These are phyloP conservation scores for Pyrochroa serraticornis DNA, from an alignment of 2,888 invertebrate species.

Conservation along the genomic window DNA sequence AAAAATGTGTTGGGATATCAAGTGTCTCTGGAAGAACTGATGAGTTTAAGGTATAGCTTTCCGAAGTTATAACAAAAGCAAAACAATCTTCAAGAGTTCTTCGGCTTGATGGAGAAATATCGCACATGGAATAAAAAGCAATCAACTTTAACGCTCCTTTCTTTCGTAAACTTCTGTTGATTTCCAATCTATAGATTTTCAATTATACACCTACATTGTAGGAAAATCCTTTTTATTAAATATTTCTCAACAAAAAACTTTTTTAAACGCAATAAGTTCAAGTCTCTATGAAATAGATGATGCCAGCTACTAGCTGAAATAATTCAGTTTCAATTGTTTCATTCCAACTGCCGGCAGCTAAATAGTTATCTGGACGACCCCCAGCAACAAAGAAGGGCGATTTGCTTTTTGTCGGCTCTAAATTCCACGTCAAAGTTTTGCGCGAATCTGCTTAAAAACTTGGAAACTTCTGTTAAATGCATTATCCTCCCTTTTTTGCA, in stretches of 20 bases:
- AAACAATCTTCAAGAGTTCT: conserved; percentile 16
- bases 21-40: too few relatives aligned
- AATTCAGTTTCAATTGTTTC: conserved; percentile 1
- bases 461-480: conserved; percentile 22
- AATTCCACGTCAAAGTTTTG: conserved; percentile 19
- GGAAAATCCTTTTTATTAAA: too few relatives aligned
- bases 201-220: not conserved
- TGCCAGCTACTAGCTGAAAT: too few relatives aligned
- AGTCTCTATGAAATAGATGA: too few relatives aligned
- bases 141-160: conserved; percentile 15
- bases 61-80: conserved; percentile 10
- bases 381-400: not conserved
- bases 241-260: too few relatives aligned
- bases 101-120: conserved; percentile 16
- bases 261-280: too few relatives aligned
- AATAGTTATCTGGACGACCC: conserved; percentile 4
- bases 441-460: conserved; percentile 21
- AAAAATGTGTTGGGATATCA: too few relatives aligned
- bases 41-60: too few relatives aligned
- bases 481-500: conserved; percentile 20
- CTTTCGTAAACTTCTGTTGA: conserved; percentile 8
- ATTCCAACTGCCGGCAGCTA: conserved; percentile 2
- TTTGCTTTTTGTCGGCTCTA: conserved; percentile 15
- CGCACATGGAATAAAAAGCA: conserved; percentile 11
- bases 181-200: not conserved